Evolutionary conservation across 2,797 vertebrate genomes (phyloP).

Genomic region (Moxostoma hubbsi): DNA sequence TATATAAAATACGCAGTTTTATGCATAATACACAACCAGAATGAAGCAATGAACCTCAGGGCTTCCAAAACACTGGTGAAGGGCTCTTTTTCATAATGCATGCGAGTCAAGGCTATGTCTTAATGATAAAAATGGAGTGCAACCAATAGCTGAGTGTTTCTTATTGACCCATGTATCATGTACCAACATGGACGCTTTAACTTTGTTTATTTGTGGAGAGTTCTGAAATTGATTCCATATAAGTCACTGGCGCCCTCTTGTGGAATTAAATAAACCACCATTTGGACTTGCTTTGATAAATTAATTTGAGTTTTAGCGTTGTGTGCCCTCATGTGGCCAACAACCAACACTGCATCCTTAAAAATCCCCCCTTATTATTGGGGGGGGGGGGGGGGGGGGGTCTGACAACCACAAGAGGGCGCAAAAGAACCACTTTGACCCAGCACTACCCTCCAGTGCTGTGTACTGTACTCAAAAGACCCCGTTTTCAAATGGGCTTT

Average conservation of each 20-base stretch:
- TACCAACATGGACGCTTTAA: no score
- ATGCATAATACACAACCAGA: not conserved
- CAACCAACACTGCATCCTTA: not conserved
- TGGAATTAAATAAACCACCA: not conserved
- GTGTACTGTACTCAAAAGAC: not conserved
- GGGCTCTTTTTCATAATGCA: no score
- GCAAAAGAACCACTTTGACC: not conserved
- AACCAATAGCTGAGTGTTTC: no score
- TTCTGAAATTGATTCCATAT: not conserved
- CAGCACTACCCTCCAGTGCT: not conserved
- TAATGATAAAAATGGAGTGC: no score
- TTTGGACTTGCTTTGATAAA: no score
- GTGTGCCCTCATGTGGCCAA: not conserved
- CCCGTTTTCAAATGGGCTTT: not conserved
- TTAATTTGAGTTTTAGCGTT: not conserved
- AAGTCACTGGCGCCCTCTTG: not conserved
- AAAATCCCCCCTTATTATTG: no score
- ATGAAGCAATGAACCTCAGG: not conserved
- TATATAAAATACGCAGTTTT: not conserved
- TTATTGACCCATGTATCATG: no score
- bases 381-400: not conserved
- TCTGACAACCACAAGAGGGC: constrained; percentile 6
- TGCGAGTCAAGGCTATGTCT: not conserved
- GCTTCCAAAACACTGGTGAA: not conserved
- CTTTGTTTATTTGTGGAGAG: no score